Base-by-base conservation (phyloP, 30 jellyfish, hydroid and myxozoan species). In the Catostylus mosaicus region DNA sequence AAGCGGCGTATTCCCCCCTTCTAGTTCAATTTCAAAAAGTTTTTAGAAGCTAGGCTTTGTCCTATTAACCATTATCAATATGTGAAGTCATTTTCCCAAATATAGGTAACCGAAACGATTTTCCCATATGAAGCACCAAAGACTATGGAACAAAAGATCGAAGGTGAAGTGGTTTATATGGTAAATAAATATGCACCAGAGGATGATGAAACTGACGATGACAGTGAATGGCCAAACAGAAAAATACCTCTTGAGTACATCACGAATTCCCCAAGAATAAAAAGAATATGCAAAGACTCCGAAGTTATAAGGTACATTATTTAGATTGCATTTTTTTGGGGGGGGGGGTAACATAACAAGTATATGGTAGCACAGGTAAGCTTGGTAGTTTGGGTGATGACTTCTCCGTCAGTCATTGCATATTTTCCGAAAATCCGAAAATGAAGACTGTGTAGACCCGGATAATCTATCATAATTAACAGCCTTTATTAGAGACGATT, bases 91-190 rank as follows among this genome's bases (percentile, higher is more conserved):
- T n/a, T n/a, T n/a, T n/a, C n/a, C n/a, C n/a, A n/a, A n/a, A n/a
- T n/a, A 18, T 34, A 80, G 90, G 52, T 80, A 23, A 1, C 84
- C 38, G 90, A 80, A 22, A 63, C 19, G 11, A 70, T 36, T 18
- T 80, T 36, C 26, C 90, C 90, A 4, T 50, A 66, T 34, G 77
- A 80, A 69, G 75, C 83, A 1, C 83, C 80, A 22, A 36, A 14
- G 36, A 46, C 75, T 35, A 9, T 29, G 27, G 84, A 34, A 30
- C 77, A 80, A 60, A 45, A 37, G 23, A 76, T 80, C 12, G 75
- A 51, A 43, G 64, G 2, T 0, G 90, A 80, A 40, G 16, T 80
- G 68, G 18, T 16, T 23, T 80, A 80, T 38, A 24, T 67, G 68
- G 70, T 80, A 3, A 80, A 70, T 60, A 30, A 6, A 19, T 52